Evolutionary conservation across 2,797 vertebrate genomes (phyloP), one percentile per base, ranked within the genome.

Genomic region (Mormyrops boulengeri): DNA sequence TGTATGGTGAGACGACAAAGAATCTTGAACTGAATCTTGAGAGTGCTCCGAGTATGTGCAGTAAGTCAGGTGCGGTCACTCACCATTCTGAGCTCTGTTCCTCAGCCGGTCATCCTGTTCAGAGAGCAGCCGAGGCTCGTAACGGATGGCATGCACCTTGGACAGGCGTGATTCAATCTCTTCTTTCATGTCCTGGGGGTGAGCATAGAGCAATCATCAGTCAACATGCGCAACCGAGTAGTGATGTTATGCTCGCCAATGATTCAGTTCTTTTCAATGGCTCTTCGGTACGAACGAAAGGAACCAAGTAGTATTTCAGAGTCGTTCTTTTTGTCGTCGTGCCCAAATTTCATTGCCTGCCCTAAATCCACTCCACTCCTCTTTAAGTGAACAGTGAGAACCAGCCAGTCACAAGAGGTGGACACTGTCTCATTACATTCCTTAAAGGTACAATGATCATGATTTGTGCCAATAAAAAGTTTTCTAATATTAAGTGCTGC

Each of bases 71-170:
- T 34, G 55, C 1, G 11, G 22, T 38, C 22, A 44, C 95, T 95
- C 90, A 96, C 96, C 94, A 88, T 91, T 92, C 62, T 93, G 93
- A 26, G 94, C 92, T 4, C 88, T 92, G 92, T 96, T 96, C 14
- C 95, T 95, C 1, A 99, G 93, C 12, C 98, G 94, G 30, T 94
- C 90, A 8, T 99, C 98, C 0, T 97, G 96, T 91, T 96, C 93
- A 0, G 96, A 96, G 22, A 99, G 92, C 88, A 99, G 96, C 89
- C 91, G 96, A 0, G 98, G 98, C 91, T 99, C 98, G 14, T 97
- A 99, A 57, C 96, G 96, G 92, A 99, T 97, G 92, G 98, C 98
- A 69, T 98, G 97, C 49, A 99, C 98, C 89, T 94, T 96, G 0
- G 94, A 96, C 0, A 99, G 96, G 19, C 96, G 96, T 89, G 95